Evolutionary conservation across 1,140 invertebrate genomes (phyloP).

Genomic region (Conopomorpha cramerella): DNA sequence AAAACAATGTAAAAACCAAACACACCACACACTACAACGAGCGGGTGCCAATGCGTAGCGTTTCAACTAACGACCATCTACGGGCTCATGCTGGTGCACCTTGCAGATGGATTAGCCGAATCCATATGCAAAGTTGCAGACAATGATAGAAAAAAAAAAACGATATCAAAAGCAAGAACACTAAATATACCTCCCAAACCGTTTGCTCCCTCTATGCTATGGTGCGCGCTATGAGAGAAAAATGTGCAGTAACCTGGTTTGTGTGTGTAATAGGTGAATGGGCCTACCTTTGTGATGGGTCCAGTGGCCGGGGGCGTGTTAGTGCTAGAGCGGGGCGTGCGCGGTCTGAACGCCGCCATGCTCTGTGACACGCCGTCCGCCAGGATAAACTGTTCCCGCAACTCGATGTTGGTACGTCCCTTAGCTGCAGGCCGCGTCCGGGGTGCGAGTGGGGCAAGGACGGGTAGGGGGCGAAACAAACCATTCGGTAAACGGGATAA

Average conservation of each 20-base stretch:
- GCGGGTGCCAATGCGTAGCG: constrained; percentile 51
- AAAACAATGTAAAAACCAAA: constrained; percentile 40
- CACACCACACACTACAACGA: constrained; percentile 58
- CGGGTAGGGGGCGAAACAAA: constrained; percentile 34
- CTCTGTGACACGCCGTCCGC: constrained; percentile 96
- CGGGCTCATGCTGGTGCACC: constrained; percentile 39
- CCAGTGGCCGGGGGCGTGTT: constrained; percentile 72
- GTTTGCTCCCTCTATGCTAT: constrained; percentile 55
- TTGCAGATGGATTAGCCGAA: constrained; percentile 39
- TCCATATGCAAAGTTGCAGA: constrained; percentile 53
- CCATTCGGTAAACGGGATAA: constrained; percentile 40
- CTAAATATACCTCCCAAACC: constrained; percentile 32
- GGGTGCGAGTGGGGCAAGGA: constrained; percentile 36
- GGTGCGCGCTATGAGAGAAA: constrained; percentile 43
- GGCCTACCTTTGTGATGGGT: constrained; percentile 92
- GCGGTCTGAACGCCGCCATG: constrained; percentile 94
- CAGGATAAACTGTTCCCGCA: constrained; percentile 97
- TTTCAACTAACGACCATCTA: constrained; percentile 38
- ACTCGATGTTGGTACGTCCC: constrained; percentile 98
- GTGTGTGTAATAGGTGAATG: too few species aligned
- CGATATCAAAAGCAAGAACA: constrained; percentile 4
- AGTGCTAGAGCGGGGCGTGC: constrained; percentile 81
- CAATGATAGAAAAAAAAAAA: constrained; percentile 32
- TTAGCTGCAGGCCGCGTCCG: constrained; percentile 82
- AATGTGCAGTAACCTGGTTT: too few species aligned